Evolutionary conservation across 2,797 vertebrate genomes (phyloP), one percentile per base, ranked within the genome.

Genomic region (Hippocampus kuda): DNA sequence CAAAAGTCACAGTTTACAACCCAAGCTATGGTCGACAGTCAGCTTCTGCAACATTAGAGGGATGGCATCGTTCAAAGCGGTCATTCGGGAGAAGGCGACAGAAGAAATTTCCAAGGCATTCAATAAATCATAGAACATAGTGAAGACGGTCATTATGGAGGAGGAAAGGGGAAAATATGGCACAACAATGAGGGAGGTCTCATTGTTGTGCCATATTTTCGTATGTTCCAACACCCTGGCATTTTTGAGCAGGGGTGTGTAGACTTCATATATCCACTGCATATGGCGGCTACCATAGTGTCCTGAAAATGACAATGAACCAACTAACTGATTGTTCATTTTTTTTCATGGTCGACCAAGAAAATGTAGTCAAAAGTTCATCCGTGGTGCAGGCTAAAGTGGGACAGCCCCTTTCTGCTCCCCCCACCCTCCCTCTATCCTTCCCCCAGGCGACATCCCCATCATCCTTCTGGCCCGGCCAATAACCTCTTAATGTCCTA

Each of bases 401-500:
- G 84, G 87, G 85, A 80, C 85, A 82, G 61, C 76, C 69, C 75
- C 69, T 65, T 20, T 2, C 69, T 24, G 7, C 56, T 13, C 26
- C 65, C 30, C 34, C 34, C 34, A 0, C 5, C 34, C 34, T 1
- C 30, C 27, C 66, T 54, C 53, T 11, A 10, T 27, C 12, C 15
- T 16, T 38, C 53, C 41, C 66, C 22, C 48, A 24, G 34, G 34
- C 49, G 26, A 24, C 79, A 83, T 68, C 80, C 73, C 69, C 38
- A 75, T 80, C 80, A 82, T 82, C 70, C 69, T 79, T 83, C 74
- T 66, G 77, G 75, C 81, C 79, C 72, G 81, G 77, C 86, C 86
- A 87, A 88, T 87, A 88, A 87, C 72, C 85, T 74, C 77, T 82
- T 88, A 86, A 88, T 87, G 86, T 86, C 83, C 68, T 34, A 16